phyloP scores from a whole-genome alignment of 64 coral and sea anemone genomes.

The Platygyra sinensis region DNA sequence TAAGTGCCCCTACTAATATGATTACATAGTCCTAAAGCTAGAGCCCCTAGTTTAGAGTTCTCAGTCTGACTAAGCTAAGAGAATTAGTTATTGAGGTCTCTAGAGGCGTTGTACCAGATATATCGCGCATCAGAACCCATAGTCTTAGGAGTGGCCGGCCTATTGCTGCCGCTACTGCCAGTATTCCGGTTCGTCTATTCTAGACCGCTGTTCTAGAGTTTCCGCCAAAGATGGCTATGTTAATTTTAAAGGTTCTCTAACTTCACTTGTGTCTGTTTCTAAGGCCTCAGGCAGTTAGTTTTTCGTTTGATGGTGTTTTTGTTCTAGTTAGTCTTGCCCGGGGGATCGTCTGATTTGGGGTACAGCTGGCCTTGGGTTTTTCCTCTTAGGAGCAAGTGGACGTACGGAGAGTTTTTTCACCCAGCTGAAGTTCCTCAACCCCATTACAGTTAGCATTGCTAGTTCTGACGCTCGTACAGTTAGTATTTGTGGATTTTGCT shows the following conservation, averaged over 20 bases:
- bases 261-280: neutral
- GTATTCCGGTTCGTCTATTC: neutral
- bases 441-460: neutral
- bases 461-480: too few relatives aligned
- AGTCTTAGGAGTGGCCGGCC: neutral
- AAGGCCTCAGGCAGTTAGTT: neutral
- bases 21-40: neutral
- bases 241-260: neutral
- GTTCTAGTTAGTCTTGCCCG: neutral
- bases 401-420: neutral
- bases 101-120: neutral
- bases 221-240: neutral
- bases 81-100: neutral
- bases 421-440: neutral
- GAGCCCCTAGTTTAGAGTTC: neutral
- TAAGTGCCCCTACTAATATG: too few relatives aligned
- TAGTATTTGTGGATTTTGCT: too few relatives aligned
- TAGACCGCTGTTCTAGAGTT: neutral
- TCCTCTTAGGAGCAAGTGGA: neutral
- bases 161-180: neutral
- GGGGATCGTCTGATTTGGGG: neutral
- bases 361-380: slow-evolving; percentile 7
- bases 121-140: neutral
- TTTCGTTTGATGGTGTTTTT: neutral
- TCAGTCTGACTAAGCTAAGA: neutral